Conservation (phyloP, 2,888 invertebrate species). For the Hirtodrosophila cameraria region DNA sequence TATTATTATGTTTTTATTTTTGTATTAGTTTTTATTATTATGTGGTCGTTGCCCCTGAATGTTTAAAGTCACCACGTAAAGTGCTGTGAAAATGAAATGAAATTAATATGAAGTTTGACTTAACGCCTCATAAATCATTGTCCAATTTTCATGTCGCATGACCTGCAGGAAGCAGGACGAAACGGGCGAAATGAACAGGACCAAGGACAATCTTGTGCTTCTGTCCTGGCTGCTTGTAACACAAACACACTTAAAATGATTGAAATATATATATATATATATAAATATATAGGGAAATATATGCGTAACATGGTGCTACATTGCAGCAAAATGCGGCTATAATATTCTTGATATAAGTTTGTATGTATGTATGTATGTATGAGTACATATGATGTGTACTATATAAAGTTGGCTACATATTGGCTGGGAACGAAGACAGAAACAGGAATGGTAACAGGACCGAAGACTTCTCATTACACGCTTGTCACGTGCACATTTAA, state of each 20-base stretch:
- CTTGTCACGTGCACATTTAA: constrained; percentile 80
- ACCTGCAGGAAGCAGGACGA: constrained; percentile 28
- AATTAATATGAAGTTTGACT: constrained; percentile 80
- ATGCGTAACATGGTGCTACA: constrained; percentile 70
- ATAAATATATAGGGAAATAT: constrained; percentile 48
- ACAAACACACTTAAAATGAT: constrained; percentile 79
- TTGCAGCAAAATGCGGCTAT: constrained; percentile 44
- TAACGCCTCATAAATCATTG: constrained; percentile 80
- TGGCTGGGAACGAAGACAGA: constrained; percentile 45
- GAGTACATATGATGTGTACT: constrained; percentile 38
- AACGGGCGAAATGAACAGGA: constrained; percentile 3
- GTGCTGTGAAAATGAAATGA: constrained; percentile 70
- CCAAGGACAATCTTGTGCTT: constrained; percentile 42
- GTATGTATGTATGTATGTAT: neutral
- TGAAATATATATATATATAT: constrained; percentile 78
- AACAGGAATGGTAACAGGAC: constrained; percentile 13
- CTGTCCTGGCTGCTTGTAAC: constrained; percentile 62
- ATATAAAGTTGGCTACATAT: constrained; percentile 28
- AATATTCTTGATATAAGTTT: constrained; percentile 17
- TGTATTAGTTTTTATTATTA: constrained; percentile 28
- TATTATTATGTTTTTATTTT: constrained; percentile 41
- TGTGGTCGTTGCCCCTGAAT: constrained; percentile 40
- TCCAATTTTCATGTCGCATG: constrained; percentile 72
- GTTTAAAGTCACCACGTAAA: constrained; percentile 50
- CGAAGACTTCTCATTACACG: constrained; percentile 77